Conservation (phyloP, 2,797 vertebrate species). For the Podargus strigoides region DNA sequence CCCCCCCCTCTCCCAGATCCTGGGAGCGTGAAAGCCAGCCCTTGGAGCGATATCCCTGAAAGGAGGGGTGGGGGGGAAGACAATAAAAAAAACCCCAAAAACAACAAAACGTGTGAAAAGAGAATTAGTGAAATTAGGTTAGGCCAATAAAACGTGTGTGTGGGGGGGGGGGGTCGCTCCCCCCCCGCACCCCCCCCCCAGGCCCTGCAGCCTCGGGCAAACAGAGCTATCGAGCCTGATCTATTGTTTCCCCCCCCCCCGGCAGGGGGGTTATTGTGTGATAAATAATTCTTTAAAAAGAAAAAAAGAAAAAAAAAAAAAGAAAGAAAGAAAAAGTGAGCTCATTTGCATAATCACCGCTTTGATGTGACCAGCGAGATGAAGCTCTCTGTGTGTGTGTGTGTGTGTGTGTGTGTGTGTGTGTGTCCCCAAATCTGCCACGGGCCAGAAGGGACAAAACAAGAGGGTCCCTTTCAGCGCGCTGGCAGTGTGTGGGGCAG, state of each 20-base stretch:
- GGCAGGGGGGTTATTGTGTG: constrained; percentile 80
- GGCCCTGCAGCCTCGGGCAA: constrained; percentile 70
- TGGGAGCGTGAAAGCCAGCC: constrained; percentile 63
- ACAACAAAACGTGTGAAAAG: constrained; percentile 74
- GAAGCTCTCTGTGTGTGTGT: constrained; percentile 62
- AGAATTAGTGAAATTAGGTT: constrained; percentile 83
- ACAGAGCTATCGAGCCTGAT: constrained; percentile 67
- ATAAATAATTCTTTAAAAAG: constrained; percentile 76
- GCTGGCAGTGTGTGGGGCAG: constrained; percentile 63
- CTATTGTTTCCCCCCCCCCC: constrained; percentile 73
- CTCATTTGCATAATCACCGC: constrained; percentile 79
- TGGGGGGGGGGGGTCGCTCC: constrained; percentile 23
- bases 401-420: neutral
- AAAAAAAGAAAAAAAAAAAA: neutral
- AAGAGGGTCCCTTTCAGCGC: constrained; percentile 55
- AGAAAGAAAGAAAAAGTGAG: constrained; percentile 36
- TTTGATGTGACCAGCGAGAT: constrained; percentile 77
- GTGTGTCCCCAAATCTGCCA: constrained; percentile 62
- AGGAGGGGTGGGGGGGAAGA: neutral
- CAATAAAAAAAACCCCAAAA: neutral
- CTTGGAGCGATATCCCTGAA: constrained; percentile 4
- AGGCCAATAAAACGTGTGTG: constrained; percentile 74
- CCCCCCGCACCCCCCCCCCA: neutral
- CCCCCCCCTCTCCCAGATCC: too few relatives aligned
- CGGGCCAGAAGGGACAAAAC: constrained; percentile 69